These are phyloP conservation scores for Nixonia krombeini DNA, from an alignment of 1,140 invertebrate genomes.

Conservation along the genomic window DNA sequence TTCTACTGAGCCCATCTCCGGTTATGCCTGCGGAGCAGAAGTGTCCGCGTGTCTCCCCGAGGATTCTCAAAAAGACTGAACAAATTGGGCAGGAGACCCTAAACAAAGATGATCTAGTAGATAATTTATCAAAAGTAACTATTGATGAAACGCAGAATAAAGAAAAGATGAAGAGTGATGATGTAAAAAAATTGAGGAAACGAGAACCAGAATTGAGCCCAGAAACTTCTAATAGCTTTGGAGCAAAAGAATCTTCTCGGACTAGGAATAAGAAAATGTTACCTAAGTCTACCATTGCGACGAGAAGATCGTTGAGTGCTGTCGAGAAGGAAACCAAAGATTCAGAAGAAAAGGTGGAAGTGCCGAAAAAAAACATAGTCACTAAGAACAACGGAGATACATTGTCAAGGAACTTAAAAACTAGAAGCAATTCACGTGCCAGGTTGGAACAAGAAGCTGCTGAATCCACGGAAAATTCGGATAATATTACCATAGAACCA, in stretches of 20 bases:
- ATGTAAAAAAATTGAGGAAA: neutral
- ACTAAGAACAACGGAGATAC: neutral
- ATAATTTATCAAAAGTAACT: neutral
- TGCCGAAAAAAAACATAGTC: constrained; percentile 21
- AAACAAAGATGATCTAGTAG: neutral
- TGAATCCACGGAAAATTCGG: neutral
- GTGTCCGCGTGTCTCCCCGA: constrained; percentile 18
- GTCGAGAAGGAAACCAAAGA: no score
- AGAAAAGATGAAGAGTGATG: constrained; percentile 4
- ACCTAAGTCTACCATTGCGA: neutral
- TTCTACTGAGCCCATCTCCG: constrained; percentile 48
- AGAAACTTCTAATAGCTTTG: no score
- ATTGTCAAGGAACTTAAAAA: constrained; percentile 12
- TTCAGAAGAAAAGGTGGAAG: neutral
- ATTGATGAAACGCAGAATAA: constrained; percentile 9
- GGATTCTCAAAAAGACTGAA: constrained; percentile 28
- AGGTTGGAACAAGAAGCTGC: neutral
- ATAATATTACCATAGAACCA: constrained; percentile 3
- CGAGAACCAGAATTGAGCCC: neutral
- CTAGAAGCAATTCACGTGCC: constrained; percentile 19
- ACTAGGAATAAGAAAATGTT: neutral
- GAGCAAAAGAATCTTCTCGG: neutral
- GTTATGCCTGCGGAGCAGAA: constrained; percentile 20
- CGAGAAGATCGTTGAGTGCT: neutral
- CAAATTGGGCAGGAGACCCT: neutral